Evolutionary conservation across 2,888 invertebrate species (phyloP).

Genomic region (Acanthosoma haemorrhoidale): DNA sequence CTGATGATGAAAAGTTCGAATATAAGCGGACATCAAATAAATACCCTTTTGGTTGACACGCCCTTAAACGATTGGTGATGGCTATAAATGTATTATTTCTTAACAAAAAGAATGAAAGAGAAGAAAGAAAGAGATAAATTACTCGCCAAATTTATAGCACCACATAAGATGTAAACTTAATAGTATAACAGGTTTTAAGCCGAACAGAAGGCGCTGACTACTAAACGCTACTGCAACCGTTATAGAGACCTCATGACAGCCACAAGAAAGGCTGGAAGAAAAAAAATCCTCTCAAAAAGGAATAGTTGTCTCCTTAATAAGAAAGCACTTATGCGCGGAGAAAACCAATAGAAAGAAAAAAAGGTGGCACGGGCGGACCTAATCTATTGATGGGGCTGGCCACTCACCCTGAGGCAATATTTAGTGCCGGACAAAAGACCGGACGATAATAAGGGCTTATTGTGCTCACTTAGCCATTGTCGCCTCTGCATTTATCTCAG

Average conservation of each 20-base stretch:
- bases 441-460: neutral
- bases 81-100: too few relatives aligned
- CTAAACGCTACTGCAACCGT: neutral
- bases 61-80: too few relatives aligned
- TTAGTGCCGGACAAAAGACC: neutral
- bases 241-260: neutral
- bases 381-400: neutral
- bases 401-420: slow-evolving; percentile 5
- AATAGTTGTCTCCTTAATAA: neutral
- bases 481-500: neutral
- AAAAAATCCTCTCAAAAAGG: neutral
- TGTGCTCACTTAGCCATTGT: slow-evolving; percentile 6
- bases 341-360: neutral
- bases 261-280: too few relatives aligned
- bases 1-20: too few relatives aligned
- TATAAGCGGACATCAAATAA: too few relatives aligned
- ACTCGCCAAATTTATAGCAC: too few relatives aligned
- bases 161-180: too few relatives aligned
- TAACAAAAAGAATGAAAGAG: too few relatives aligned
- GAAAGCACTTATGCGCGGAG: slow-evolving; percentile 7
- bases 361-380: neutral
- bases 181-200: too few relatives aligned
- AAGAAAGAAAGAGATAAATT: too few relatives aligned
- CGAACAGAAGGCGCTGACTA: neutral
- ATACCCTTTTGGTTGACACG: too few relatives aligned